phyloP scores from a whole-genome alignment of 1,140 invertebrate species.

The Steinernema feltiae region DNA sequence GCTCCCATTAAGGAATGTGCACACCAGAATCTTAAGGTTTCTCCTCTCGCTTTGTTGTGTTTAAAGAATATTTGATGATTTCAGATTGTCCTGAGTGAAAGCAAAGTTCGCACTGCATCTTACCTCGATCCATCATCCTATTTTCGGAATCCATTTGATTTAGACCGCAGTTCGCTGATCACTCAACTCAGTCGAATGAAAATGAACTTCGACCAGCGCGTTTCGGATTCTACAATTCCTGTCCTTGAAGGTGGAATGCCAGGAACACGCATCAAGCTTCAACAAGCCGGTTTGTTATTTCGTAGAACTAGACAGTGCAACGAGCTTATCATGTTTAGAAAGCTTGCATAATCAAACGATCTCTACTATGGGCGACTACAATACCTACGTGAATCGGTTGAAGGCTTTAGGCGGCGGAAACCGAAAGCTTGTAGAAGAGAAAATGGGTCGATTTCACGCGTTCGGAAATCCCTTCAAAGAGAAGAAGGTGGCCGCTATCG shows the following conservation, averaged over 20 bases:
- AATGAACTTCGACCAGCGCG: slow-evolving; percentile 82
- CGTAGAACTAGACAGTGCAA: no score
- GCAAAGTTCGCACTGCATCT: neutral
- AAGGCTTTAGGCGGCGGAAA: slow-evolving; percentile 36
- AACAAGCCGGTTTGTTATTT: slow-evolving; percentile 79
- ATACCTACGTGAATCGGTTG: slow-evolving; percentile 47
- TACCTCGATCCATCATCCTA: slow-evolving; percentile 60
- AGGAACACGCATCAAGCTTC: slow-evolving; percentile 62
- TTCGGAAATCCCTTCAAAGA: slow-evolving; percentile 57
- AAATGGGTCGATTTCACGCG: slow-evolving; percentile 37
- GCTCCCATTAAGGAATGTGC: slow-evolving; percentile 53
- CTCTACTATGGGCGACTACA: slow-evolving; percentile 50
- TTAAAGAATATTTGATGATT: slow-evolving; percentile 13
- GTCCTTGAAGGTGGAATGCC: slow-evolving; percentile 51
- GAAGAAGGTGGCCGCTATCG: slow-evolving; percentile 48
- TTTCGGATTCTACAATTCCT: slow-evolving; percentile 64
- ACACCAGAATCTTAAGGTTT: no score
- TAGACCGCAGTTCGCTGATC: slow-evolving; percentile 76
- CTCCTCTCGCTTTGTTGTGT: no score
- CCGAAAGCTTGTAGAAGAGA: neutral
- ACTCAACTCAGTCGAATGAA: slow-evolving; percentile 89
- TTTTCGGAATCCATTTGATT: slow-evolving; percentile 92
- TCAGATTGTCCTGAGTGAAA: neutral
- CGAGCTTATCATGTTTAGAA: slow-evolving; percentile 43
- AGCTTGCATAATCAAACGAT: slow-evolving; percentile 49